A percentile compares a stretch with the other conserved stretches of the same genome.
phyloP scores from a whole-genome alignment of 2,113 vertebrate species.

The Rhodinocichla rosea region DNA sequence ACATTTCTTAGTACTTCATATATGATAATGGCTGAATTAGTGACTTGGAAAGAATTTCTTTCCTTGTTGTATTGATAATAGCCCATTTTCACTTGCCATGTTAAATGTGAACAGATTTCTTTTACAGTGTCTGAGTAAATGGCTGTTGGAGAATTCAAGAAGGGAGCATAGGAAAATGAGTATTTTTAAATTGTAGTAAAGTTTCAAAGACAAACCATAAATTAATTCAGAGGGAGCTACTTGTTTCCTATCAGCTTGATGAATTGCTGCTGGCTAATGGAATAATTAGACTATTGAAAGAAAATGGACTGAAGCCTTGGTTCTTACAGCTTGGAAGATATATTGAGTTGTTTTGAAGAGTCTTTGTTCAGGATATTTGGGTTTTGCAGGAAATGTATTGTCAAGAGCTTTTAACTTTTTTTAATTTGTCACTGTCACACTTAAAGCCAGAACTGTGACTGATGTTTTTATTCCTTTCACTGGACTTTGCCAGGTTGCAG shows the following conservation, averaged over 20 bases:
- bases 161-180: not conserved
- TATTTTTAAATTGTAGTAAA: not conserved
- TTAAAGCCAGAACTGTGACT: no score
- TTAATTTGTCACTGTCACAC: not conserved
- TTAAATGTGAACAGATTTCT: not conserved
- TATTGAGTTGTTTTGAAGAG: not conserved
- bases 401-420: not conserved
- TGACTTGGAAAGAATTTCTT: not conserved
- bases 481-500: not conserved
- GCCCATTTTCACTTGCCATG: not conserved
- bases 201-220: not conserved
- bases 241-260: not conserved
- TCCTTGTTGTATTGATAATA: not conserved
- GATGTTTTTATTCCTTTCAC: not conserved
- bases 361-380: not conserved
- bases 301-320: not conserved
- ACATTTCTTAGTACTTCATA: not conserved
- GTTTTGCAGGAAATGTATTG: not conserved
- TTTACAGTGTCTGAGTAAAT: not conserved
- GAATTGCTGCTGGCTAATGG: not conserved
- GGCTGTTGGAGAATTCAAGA: not conserved
- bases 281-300: not conserved
- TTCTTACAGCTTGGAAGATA: not conserved
- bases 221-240: not conserved
- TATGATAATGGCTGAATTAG: not conserved